Base-by-base conservation (phyloP, 2,113 vertebrate species). In the Otolemur garnettii region DNA sequence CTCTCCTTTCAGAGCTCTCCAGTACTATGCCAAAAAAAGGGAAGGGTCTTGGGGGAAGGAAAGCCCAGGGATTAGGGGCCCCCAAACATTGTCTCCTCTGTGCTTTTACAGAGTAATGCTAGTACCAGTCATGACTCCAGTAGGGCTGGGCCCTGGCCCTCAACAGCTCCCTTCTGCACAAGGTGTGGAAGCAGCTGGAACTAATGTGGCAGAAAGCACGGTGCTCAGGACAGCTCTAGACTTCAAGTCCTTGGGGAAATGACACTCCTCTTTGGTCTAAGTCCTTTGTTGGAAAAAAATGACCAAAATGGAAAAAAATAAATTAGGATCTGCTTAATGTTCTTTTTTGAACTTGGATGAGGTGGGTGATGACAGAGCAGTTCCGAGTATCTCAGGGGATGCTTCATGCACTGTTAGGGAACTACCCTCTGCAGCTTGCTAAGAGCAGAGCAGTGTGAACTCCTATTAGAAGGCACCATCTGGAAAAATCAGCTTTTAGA, bases 201-300 rank as follows among this genome's bases (percentile, higher is more conserved):
- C 66, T n/a, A 28, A 10, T 10, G 30, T 26, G 66, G n/a, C 59
- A 30, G 22, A 60, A 28, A 59, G 5, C 24, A 19, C 24, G 13
- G 11, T 18, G 45, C n/a, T 59, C 42, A 72, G 24, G 18, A 75
- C 5, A 79, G 81, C 62, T 33, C 89, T 68, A 35, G 60, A 68
- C 26, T 17, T 57, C 28, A 75, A 64, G 30, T 62, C 28, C 19
- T 59, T n/a, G n/a, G 60, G 68, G 83, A 88, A 79, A 78, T 11
- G 21, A 45, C 15, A 69, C 8, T 84, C 28, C 77, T 88, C 8
- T 45, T 50, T 60, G 38, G 26, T 82, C 33, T 60, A 50, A 95
- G 45, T 78, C 62, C 57, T 91, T 94, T 95, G 82, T 71, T 94
- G 75, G 86, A 94, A 96, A 95, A 62, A 75, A 93, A 94, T 57